Evolutionary conservation across 2,113 vertebrate species (phyloP), one percentile per base, ranked within the genome.

Genomic region (Vidua chalybeata): DNA sequence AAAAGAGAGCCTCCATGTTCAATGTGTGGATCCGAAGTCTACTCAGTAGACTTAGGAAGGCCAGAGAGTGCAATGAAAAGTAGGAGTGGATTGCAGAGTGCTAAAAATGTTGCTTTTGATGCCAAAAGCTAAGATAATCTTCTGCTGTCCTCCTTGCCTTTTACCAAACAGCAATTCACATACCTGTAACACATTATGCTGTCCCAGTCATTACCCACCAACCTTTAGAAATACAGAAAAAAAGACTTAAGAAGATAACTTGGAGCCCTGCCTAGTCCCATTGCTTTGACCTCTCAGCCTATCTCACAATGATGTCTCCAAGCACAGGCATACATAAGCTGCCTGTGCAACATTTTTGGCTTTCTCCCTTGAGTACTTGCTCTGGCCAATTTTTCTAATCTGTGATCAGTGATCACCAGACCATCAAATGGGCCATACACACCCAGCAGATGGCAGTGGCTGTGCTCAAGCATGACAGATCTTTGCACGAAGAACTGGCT

Each of bases 401-500:
- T 2, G 30, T 77, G 72, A 77, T 77, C 67, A 91, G 35, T 39
- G 79, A 74, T 64, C 35, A 91, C 15, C 30, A 77, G 82, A 69
- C 79, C 85, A 86, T 45, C 35, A 91, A 96, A 93, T 37, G 59
- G 87, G 87, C 72, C 51, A 27, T 45, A 26, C 2, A 14, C 63
- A 88, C 39, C 51, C 85, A 84, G 87, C 94, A 95, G 94, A 91
- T 90, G 93, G 72, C 55, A 88, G 72, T 45, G 79, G 31, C 90
- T 91, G 66, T 58, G 55, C 58, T 94, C 72, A 80, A 83, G 72
- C 85, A 41, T 64, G 68, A 85, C 62, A 74, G 41, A 31, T 93
- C 63, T 87, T 80, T 78, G 75, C 51, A 74, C 0, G 0, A 61
- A 94, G 63, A 90, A 55, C 43, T 85, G 71, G 30, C 71, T 85